Evolutionary conservation across 2,797 vertebrate species (phyloP), one percentile per base, ranked within the genome.

Genomic region (Micropoecilia bifurca): DNA sequence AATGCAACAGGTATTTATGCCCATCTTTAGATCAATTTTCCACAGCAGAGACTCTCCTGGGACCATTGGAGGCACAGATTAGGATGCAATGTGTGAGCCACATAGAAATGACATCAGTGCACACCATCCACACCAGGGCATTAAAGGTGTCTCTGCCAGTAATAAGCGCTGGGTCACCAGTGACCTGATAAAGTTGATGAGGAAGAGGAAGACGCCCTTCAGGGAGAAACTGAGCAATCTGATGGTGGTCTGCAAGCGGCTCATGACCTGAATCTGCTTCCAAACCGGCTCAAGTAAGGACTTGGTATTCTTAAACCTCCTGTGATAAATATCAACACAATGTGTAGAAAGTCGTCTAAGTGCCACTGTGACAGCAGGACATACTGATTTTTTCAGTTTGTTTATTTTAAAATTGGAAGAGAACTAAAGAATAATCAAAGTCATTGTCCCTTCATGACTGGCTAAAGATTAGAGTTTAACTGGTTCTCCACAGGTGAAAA

Each of bases 91-190:
- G 41, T 45, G 41, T 16, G 68, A 71, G 68, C 68, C 25, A 45
- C 41, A 71, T 16, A 45, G 68, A 71, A 45, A 71, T 71, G 68
- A 25, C 66, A 69, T 41, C 36, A 41, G 36, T 10, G 7, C 61
- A 39, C 61, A 45, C 68, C 68, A 13, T 28, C 68, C 39, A 45
- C 22, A 71, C 41, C 68, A 8, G 41, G 68, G 68, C 68, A 45
- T 45, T 71, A 71, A 71, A 71, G 25, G 68, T 43, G 41, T 2
- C 33, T 39, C 13, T 68, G 63, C 68, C 41, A 13, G n/a, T 45
- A 71, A 71, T 45, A 71, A 45, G 41, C 68, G 25, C 68, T 28
- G 68, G 68, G 68, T 71, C 68, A 45, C 68, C 68, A 45, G 68
- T 45, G 68, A 71, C 41, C 41, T 28, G 68, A 71, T 71, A 45